Conservation (phyloP, 2,797 vertebrate genomes). For the Crax fasciolata region DNA sequence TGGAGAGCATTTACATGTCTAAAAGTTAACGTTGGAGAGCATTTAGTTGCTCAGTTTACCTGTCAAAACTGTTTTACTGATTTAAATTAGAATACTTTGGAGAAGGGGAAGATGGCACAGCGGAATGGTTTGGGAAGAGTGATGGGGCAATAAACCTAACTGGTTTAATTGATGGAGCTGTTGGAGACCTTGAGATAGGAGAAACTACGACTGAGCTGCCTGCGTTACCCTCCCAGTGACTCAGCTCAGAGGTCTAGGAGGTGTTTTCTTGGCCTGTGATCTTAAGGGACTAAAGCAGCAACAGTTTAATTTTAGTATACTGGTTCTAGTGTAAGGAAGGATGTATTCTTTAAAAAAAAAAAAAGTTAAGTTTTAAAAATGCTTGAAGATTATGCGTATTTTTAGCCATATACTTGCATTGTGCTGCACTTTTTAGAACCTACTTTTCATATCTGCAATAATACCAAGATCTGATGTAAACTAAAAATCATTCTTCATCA, state of each 20-base stretch:
- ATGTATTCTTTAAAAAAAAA: not conserved
- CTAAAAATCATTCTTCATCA: conserved; percentile 13
- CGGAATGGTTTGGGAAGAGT: not conserved
- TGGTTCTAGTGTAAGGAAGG: not conserved
- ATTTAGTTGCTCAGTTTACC: conserved; percentile 35
- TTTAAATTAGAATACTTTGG: conserved; percentile 24
- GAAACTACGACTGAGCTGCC: not conserved
- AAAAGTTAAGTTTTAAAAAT: not conserved
- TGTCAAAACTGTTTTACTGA: conserved; percentile 39
- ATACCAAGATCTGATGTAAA: not conserved
- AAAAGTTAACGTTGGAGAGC: conserved; percentile 36
- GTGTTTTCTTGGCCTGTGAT: not conserved
- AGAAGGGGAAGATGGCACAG: not conserved
- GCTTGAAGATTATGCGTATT: not conserved
- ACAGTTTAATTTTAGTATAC: not conserved
- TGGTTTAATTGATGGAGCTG: not conserved
- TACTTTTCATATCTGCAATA: not conserved
- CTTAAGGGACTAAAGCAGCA: not conserved
- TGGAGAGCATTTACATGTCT: conserved; percentile 19
- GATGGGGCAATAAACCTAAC: not conserved
- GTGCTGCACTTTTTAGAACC: not conserved
- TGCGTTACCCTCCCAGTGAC: not conserved
- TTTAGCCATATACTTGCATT: not conserved
- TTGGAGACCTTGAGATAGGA: not conserved
- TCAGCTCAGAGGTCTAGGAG: not conserved